These are phyloP conservation scores for Prosapia bicincta DNA, from an alignment of 2,888 invertebrate species.

Conservation along the genomic window DNA sequence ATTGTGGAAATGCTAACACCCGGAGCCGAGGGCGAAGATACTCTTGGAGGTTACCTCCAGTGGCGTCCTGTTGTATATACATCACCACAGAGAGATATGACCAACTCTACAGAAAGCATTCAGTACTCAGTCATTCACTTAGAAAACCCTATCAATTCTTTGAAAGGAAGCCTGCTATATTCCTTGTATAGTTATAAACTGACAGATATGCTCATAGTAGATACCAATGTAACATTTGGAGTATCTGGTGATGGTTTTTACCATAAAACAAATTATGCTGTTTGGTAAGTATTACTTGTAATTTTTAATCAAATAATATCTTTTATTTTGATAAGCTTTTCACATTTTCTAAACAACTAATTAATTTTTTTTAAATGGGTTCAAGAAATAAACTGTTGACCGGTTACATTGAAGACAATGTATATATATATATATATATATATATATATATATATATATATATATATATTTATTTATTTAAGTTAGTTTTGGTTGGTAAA, in stretches of 20 bases:
- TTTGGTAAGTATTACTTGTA: conserved; percentile 58
- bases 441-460: too few relatives aligned
- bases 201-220: conserved; percentile 46
- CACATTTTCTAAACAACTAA: too few relatives aligned
- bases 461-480: too few relatives aligned
- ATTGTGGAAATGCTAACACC: conserved; percentile 28
- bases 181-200: conserved; percentile 45
- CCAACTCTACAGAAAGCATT: conserved; percentile 52
- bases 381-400: too few relatives aligned
- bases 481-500: too few relatives aligned
- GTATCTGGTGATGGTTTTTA: conserved; percentile 62
- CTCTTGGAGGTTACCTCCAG: conserved; percentile 57
- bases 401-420: too few relatives aligned
- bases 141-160: conserved; percentile 37
- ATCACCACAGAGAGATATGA: conserved; percentile 50
- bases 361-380: too few relatives aligned
- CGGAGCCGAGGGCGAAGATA: background rate
- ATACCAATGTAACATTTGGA: conserved; percentile 61
- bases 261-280: conserved; percentile 56
- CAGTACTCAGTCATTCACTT: conserved; percentile 47
- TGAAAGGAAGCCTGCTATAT: conserved; percentile 45
- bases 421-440: too few relatives aligned
- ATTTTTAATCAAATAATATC: too few relatives aligned
- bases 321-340: too few relatives aligned
- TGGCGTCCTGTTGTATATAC: conserved; percentile 67